Evolutionary conservation across 1,140 invertebrate genomes (phyloP).

Genomic region (Periplaneta americana): DNA sequence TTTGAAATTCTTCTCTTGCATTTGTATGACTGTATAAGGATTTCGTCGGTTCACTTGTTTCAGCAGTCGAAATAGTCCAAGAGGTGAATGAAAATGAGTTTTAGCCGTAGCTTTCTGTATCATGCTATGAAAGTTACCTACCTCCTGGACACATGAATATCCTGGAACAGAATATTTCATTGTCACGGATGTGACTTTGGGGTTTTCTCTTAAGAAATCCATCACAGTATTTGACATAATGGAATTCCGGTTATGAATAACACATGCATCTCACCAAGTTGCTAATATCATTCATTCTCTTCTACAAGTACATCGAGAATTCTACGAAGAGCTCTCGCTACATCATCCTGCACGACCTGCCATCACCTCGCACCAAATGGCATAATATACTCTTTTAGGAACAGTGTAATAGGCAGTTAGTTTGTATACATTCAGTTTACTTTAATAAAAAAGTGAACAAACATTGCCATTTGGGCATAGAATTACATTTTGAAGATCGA

Average conservation of each 20-base stretch:
- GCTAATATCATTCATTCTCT: constrained; percentile 13
- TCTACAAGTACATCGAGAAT: constrained; percentile 15
- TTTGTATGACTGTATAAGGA: constrained; percentile 20
- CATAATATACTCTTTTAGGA: constrained; percentile 21
- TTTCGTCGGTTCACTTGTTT: constrained; percentile 12
- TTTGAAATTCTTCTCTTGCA: constrained; percentile 18
- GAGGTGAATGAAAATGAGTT: constrained; percentile 23
- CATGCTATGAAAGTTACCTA: constrained; percentile 21
- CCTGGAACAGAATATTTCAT: constrained; percentile 24
- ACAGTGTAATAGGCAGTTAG: constrained; percentile 20
- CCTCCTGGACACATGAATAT: constrained; percentile 22
- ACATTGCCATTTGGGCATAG: neutral
- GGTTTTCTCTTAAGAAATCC: constrained; percentile 15
- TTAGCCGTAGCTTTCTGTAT: constrained; percentile 19
- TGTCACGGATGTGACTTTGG: constrained; percentile 14
- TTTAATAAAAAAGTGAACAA: no score
- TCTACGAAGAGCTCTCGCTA: constrained; percentile 22
- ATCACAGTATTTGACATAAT: constrained; percentile 10
- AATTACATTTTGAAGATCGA: constrained; percentile 3
- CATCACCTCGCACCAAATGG: constrained; percentile 20
- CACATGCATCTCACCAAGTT: constrained; percentile 17
- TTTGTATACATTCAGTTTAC: constrained; percentile 17
- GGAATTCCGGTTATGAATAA: constrained; percentile 14
- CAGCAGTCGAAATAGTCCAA: constrained; percentile 21
- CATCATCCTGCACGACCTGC: constrained; percentile 22